Conservation (phyloP, 2,113 vertebrate genomes). For the Clarias batrachus region DNA sequence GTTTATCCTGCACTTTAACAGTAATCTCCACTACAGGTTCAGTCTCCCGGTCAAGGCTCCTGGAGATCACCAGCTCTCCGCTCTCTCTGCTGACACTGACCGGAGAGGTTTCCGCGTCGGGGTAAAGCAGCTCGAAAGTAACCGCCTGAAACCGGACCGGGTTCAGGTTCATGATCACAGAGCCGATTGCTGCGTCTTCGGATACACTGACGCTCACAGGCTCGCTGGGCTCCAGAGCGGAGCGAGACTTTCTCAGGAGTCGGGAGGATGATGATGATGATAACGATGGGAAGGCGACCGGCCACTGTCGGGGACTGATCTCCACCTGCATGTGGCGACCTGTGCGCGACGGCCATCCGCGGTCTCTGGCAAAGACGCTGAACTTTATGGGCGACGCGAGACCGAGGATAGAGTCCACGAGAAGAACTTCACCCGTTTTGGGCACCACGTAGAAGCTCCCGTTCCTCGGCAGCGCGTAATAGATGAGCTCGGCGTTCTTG, state of each 20-base stretch:
- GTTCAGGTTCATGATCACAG: conserved; percentile 74
- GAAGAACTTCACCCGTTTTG: conserved; percentile 81
- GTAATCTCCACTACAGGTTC: conserved; percentile 74
- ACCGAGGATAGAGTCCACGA: conserved; percentile 84
- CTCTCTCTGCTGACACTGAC: conserved; percentile 76
- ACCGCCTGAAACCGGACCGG: conserved; percentile 72
- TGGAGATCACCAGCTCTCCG: conserved; percentile 78
- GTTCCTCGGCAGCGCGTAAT: conserved; percentile 78
- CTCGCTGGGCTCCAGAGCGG: conserved; percentile 63
- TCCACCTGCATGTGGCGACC: conserved; percentile 74
- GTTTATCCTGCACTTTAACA: conserved; percentile 78
- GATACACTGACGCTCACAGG: conserved; percentile 75
- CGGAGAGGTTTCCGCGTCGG: conserved; percentile 72
- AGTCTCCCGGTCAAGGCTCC: conserved; percentile 79
- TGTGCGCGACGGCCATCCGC: conserved; percentile 78
- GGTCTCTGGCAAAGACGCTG: conserved; percentile 79
- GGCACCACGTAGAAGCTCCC: conserved; percentile 84
- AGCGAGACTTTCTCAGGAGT: conserved; percentile 64
- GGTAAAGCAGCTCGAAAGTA: conserved; percentile 77
- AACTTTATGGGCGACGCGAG: conserved; percentile 73
- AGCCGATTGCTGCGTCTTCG: conserved; percentile 78
- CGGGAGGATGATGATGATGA: background rate
- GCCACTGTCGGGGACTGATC: conserved; percentile 73
- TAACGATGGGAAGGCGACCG: conserved; percentile 36
- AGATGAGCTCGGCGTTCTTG: conserved; percentile 82